Evolutionary conservation across 2,797 vertebrate species (phyloP).

Genomic region (Megaceryle alcyon): DNA sequence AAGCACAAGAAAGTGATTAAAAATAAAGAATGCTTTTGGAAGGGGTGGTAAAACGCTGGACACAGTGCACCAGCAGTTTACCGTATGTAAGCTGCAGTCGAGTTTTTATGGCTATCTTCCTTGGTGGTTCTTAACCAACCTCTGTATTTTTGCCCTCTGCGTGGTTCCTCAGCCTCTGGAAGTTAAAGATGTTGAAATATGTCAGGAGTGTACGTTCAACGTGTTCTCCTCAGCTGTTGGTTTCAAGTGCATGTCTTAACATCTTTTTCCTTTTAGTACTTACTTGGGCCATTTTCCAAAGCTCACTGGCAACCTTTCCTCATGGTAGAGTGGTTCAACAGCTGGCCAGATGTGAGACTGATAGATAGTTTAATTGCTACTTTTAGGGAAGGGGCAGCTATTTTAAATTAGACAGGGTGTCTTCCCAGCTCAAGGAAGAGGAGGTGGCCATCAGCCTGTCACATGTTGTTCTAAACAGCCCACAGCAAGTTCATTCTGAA

Average conservation of each 20-base stretch:
- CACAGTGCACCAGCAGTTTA: neutral
- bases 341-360: neutral
- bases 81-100: rapidly evolving
- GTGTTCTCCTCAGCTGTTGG: neutral
- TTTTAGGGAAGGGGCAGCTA: neutral
- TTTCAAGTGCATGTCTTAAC: neutral
- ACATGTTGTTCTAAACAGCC: neutral
- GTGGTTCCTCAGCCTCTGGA: neutral
- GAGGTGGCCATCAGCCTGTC: neutral
- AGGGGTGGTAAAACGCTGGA: neutral
- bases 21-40: neutral
- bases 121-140: neutral
- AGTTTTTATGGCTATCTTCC: neutral
- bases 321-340: neutral
- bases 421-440: neutral
- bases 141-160: neutral
- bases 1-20: neutral
- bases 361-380: neutral
- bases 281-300: neutral
- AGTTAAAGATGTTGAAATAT: neutral
- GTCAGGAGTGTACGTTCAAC: neutral
- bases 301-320: neutral
- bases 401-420: neutral
- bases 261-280: neutral
- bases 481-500: neutral